phyloP scores from a whole-genome alignment of 53 echinoderm and acorn worm species.

The Zoroaster sp. region DNA sequence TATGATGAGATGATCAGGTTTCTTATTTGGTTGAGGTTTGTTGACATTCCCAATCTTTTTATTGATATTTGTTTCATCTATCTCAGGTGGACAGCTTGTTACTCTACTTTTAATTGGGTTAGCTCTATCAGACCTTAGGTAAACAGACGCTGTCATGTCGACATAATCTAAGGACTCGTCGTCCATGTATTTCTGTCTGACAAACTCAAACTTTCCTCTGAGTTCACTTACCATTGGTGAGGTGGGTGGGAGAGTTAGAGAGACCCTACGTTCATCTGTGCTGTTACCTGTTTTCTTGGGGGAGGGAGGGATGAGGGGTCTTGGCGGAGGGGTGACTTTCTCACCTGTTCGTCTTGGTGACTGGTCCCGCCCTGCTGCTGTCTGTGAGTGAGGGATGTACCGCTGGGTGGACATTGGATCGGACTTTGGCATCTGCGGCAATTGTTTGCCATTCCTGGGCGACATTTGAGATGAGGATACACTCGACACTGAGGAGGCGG shows the following conservation, averaged over 20 bases:
- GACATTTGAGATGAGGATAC: conserved; percentile 73
- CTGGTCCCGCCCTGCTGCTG: conserved; percentile 64
- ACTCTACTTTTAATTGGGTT: not conserved
- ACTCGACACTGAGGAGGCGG: conserved; percentile 76
- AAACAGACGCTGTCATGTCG: not conserved
- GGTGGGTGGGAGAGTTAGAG: conserved; percentile 12
- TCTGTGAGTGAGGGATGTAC: conserved; percentile 49
- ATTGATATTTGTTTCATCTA: not conserved
- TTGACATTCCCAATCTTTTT: not conserved
- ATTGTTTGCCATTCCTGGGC: conserved; percentile 62
- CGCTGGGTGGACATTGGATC: conserved; percentile 2
- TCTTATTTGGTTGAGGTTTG: not conserved
- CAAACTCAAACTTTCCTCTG: not conserved
- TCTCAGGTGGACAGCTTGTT: not conserved
- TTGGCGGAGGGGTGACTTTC: conserved; percentile 6
- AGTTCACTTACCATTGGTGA: conserved; percentile 12
- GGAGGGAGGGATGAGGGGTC: not conserved
- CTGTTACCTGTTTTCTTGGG: not conserved
- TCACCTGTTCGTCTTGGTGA: conserved; percentile 95
- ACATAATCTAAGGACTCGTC: not conserved
- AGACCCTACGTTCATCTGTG: not conserved
- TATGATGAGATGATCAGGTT: not conserved
- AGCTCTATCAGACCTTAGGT: not conserved
- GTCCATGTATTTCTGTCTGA: not conserved
- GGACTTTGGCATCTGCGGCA: conserved; percentile 17